A percentile compares a stretch with the other conserved stretches of the same genome.
Conservation (phyloP, 2,888 invertebrate genomes). For the Gnatocerus cornutus region DNA sequence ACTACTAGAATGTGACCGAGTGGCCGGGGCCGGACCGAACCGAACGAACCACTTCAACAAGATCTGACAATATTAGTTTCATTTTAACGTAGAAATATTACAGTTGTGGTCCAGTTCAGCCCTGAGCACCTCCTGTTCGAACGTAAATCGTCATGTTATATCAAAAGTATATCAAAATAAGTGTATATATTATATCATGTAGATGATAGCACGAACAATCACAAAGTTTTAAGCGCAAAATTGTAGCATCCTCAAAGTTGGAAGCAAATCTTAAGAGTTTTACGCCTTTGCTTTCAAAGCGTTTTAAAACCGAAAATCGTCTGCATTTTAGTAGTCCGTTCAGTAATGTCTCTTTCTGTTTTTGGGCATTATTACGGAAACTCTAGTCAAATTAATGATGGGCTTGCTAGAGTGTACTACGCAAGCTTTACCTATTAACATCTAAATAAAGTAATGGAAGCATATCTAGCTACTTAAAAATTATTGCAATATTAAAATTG, state of each 20-base stretch:
- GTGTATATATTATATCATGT: slow-evolving; percentile 27
- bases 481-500: slow-evolving; percentile 72
- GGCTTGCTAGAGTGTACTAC: slow-evolving; percentile 54
- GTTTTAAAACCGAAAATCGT: slow-evolving; percentile 29
- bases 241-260: slow-evolving; percentile 17
- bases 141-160: slow-evolving; percentile 26
- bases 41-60: slow-evolving; percentile 16
- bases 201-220: slow-evolving; percentile 28
- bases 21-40: background rate
- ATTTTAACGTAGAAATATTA: background rate
- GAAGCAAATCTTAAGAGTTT: slow-evolving; percentile 7
- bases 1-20: slow-evolving; percentile 55
- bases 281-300: slow-evolving; percentile 32
- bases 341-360: slow-evolving; percentile 55
- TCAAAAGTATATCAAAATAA: slow-evolving; percentile 44
- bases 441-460: slow-evolving; percentile 65
- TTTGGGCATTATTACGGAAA: slow-evolving; percentile 53
- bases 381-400: slow-evolving; percentile 56
- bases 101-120: slow-evolving; percentile 3
- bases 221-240: slow-evolving; percentile 31
- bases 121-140: background rate
- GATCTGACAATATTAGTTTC: background rate
- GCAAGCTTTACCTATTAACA: slow-evolving; percentile 57
- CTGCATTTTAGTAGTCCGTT: slow-evolving; percentile 57
- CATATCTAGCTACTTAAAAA: slow-evolving; percentile 69